Conservation (phyloP, 2,888 invertebrate species). For the Tenodera sinensis region DNA sequence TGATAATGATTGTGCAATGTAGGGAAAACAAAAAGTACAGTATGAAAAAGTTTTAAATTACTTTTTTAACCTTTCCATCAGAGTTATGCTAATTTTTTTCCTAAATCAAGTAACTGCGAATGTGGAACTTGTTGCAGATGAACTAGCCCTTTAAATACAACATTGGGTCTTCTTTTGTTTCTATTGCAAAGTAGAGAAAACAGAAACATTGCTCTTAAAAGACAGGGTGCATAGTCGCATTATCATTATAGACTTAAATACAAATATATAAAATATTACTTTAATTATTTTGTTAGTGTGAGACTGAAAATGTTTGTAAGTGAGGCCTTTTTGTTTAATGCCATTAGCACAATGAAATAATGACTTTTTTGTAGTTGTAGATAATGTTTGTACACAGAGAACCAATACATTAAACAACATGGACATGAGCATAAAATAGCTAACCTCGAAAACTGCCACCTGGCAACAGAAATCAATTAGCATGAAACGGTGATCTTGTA, state of each 20-base stretch:
- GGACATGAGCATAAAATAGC: not conserved
- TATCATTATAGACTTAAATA: not conserved
- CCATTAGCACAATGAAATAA: not conserved
- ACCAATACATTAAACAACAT: not conserved
- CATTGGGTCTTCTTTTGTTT: not conserved
- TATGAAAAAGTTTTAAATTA: not conserved
- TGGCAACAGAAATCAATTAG: not conserved
- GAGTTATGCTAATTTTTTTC: not conserved
- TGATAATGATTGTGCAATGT: not conserved
- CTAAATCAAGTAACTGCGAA: not conserved
- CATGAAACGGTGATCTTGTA: not conserved
- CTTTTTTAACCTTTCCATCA: not conserved
- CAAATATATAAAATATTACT: not conserved
- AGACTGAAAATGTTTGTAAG: not conserved
- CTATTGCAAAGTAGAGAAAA: not conserved
- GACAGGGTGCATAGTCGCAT: not conserved
- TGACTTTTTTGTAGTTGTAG: not conserved
- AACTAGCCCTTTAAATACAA: not conserved
- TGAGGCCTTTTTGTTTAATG: not conserved
- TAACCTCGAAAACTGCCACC: not conserved
- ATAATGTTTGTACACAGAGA: not conserved
- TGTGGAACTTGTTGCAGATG: not conserved
- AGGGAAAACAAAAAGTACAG: not conserved
- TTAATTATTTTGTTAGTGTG: conserved; percentile 15
- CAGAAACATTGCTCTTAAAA: not conserved